A percentile compares a stretch with the other conserved stretches of the same genome.
phyloP scores from a whole-genome alignment of 1,140 invertebrate species.

The Drosophila subobscura region DNA sequence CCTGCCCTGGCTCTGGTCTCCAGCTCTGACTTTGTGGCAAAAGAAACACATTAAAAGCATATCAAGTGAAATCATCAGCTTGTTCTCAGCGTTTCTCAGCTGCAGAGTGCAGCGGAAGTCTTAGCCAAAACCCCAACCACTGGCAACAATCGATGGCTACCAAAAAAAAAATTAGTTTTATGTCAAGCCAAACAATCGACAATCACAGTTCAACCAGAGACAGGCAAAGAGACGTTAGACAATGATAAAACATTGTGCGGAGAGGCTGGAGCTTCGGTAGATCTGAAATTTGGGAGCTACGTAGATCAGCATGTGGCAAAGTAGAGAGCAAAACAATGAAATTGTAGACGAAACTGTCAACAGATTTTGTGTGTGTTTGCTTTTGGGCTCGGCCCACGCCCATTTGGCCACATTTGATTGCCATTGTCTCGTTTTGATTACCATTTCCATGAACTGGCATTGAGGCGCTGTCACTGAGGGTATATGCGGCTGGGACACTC shows the following conservation, averaged over 20 bases:
- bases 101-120: constrained; percentile 9
- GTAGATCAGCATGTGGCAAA: too few species aligned
- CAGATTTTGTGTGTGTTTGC: constrained; percentile 11
- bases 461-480: too few species aligned
- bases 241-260: constrained; percentile 23
- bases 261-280: neutral
- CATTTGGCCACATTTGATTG: constrained; percentile 63
- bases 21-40: constrained; percentile 37
- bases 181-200: neutral
- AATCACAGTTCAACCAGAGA: too few species aligned
- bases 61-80: constrained; percentile 70
- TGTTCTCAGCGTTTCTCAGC: constrained; percentile 62
- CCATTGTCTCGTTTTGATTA: constrained; percentile 50
- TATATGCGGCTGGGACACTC: too few species aligned
- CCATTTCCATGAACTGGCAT: constrained; percentile 21
- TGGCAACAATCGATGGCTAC: neutral
- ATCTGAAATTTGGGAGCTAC: too few species aligned
- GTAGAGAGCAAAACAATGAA: constrained; percentile 21
- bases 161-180: neutral
- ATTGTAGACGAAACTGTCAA: constrained; percentile 33
- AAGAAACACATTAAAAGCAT: constrained; percentile 79
- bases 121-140: neutral
- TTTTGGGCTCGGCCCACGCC: constrained; percentile 55
- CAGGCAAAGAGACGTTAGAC: neutral
- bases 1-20: constrained; percentile 8